phyloP scores from a whole-genome alignment of 2,888 invertebrate genomes.

The Eupeodes latifasciatus region DNA sequence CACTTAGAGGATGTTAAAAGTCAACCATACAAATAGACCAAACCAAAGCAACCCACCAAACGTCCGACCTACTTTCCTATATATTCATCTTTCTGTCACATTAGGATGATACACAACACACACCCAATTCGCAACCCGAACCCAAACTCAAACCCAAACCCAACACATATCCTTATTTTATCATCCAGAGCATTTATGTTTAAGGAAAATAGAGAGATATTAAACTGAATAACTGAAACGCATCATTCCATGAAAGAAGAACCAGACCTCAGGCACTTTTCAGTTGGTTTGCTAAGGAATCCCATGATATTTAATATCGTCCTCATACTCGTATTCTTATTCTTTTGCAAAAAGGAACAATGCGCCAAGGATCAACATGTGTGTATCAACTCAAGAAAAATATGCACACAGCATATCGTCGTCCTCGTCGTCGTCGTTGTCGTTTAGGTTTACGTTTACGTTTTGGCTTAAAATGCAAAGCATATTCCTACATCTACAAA shows the following conservation, averaged over 20 bases:
- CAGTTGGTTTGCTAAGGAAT: slow-evolving; percentile 58
- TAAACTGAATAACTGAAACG: slow-evolving; percentile 65
- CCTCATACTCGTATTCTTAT: neutral
- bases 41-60: slow-evolving; percentile 15
- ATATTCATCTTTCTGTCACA: slow-evolving; percentile 35
- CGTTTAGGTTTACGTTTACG: neutral
- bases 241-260: slow-evolving; percentile 7
- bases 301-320: slow-evolving; percentile 39
- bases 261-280: slow-evolving; percentile 58
- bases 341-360: slow-evolving; percentile 25
- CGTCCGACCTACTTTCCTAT: slow-evolving; percentile 43
- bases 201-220: slow-evolving; percentile 43
- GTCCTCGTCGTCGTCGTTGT: neutral
- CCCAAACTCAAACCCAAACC: neutral
- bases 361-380: slow-evolving; percentile 58
- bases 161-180: slow-evolving; percentile 2
- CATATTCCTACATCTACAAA: slow-evolving; percentile 16
- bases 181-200: slow-evolving; percentile 26
- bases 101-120: neutral
- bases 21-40: slow-evolving; percentile 49
- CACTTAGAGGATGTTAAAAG: slow-evolving; percentile 57
- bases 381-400: slow-evolving; percentile 46
- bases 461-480: slow-evolving; percentile 51
- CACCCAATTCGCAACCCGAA: neutral
- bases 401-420: slow-evolving; percentile 32